A percentile compares a stretch with the other conserved stretches of the same genome.
Evolutionary conservation across 2,113 vertebrate genomes (phyloP).

Genomic region (Passer domesticus): DNA sequence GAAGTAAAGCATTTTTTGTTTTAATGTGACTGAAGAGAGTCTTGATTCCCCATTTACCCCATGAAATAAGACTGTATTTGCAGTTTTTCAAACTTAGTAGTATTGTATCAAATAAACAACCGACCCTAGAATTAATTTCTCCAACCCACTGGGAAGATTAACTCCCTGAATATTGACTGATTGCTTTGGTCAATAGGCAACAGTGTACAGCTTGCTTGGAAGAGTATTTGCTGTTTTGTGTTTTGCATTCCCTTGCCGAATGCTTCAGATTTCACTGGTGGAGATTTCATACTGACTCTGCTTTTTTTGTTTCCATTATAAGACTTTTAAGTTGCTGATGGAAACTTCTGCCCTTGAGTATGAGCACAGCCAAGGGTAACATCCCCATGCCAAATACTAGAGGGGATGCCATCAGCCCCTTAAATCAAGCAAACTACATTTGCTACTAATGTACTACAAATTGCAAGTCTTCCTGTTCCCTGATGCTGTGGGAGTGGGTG

Average conservation of each 20-base stretch:
- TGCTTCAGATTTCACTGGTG: neutral
- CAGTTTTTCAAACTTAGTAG: neutral
- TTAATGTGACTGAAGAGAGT: neutral
- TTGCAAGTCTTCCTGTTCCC: neutral
- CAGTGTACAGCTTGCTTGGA: neutral
- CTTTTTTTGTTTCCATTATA: neutral
- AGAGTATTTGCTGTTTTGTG: neutral
- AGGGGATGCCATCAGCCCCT: neutral
- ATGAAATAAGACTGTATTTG: neutral
- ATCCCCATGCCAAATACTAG: slow-evolving; percentile 22
- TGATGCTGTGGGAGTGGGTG: neutral
- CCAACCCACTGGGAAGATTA: neutral
- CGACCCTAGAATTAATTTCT: neutral
- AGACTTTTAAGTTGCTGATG: slow-evolving; percentile 9
- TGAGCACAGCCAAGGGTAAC: slow-evolving; percentile 34
- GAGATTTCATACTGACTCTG: neutral
- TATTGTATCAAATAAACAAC: neutral
- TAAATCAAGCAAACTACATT: slow-evolving; percentile 5
- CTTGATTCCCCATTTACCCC: neutral
- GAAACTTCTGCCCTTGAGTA: slow-evolving; percentile 18
- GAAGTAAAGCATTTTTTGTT: neutral
- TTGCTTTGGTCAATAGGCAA: neutral
- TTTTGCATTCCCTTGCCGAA: neutral
- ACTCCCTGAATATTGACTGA: neutral
- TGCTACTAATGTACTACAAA: neutral